Evolutionary conservation across 2,888 invertebrate species (phyloP).

Genomic region (Oscheius onirici): DNA sequence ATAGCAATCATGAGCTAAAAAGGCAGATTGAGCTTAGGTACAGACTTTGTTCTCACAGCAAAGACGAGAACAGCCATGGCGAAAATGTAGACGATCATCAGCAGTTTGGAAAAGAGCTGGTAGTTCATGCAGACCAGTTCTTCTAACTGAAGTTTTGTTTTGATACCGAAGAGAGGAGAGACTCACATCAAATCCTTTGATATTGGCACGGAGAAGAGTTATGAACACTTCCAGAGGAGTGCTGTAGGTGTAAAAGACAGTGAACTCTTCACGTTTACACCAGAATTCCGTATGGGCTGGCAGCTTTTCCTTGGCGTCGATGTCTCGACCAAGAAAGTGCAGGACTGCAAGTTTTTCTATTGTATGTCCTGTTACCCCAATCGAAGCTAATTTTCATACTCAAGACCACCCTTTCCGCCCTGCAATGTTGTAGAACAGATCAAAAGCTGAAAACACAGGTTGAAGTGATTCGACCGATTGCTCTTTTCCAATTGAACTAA

Average conservation of each 20-base stretch:
- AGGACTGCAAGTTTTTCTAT: slow-evolving; percentile 73
- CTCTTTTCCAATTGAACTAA: too few relatives aligned
- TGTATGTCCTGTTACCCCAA: too few relatives aligned
- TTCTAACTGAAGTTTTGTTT: slow-evolving; percentile 81
- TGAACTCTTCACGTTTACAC: slow-evolving; percentile 64
- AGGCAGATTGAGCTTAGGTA: too few relatives aligned
- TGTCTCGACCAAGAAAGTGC: slow-evolving; percentile 86
- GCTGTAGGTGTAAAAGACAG: slow-evolving; percentile 73
- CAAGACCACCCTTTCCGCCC: too few relatives aligned
- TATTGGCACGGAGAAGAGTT: slow-evolving; percentile 94
- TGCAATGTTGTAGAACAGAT: too few relatives aligned
- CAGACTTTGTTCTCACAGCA: too few relatives aligned
- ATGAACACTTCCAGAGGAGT: slow-evolving; percentile 93
- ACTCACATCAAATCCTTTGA: slow-evolving; percentile 95
- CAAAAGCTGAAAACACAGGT: too few relatives aligned
- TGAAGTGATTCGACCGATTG: too few relatives aligned
- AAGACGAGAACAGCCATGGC: slow-evolving; percentile 83
- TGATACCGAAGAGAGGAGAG: not conserved
- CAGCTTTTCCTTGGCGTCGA: slow-evolving; percentile 66
- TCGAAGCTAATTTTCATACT: slow-evolving; percentile 8
- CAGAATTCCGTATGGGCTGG: slow-evolving; percentile 29
- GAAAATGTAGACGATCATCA: slow-evolving; percentile 92
- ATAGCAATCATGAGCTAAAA: slow-evolving; percentile 77
- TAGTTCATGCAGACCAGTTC: slow-evolving; percentile 89
- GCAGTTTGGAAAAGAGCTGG: slow-evolving; percentile 89